Percentiles rank a stretch among this genome's conserved stretches.
Conservation (phyloP, 2,797 vertebrate genomes). For the Anguilla pacifica region DNA sequence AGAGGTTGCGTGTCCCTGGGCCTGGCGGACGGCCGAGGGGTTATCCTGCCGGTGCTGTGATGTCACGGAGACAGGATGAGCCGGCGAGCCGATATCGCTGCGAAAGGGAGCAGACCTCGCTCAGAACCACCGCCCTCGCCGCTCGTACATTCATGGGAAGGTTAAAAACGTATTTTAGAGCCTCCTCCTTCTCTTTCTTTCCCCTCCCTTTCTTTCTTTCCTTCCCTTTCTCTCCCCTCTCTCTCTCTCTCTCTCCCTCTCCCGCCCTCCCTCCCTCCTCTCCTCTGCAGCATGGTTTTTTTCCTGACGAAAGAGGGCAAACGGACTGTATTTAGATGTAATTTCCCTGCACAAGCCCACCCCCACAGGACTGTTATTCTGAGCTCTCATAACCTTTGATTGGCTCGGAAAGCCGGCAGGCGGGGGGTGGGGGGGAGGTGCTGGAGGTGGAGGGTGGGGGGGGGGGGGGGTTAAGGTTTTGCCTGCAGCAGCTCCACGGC, state of each 20-base stretch:
- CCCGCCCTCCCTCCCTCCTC: background rate
- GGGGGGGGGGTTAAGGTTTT: slow-evolving; percentile 32
- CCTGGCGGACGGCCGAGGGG: slow-evolving; percentile 28
- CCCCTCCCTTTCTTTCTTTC: too few relatives aligned
- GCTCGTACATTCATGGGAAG: background rate
- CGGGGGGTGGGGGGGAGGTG: slow-evolving; percentile 29
- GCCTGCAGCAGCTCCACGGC: slow-evolving; percentile 40
- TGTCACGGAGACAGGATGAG: background rate
- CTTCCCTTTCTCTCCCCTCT: background rate
- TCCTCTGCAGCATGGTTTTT: background rate
- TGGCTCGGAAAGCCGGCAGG: slow-evolving; percentile 54
- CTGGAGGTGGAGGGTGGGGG: slow-evolving; percentile 40
- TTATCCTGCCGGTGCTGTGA: slow-evolving; percentile 34
- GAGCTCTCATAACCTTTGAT: slow-evolving; percentile 70
- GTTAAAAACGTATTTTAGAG: background rate
- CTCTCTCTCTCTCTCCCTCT: background rate
- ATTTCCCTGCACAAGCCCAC: slow-evolving; percentile 38
- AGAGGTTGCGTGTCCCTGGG: background rate
- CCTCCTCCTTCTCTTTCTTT: too few relatives aligned
- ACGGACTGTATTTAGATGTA: slow-evolving; percentile 57
- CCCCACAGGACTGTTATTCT: slow-evolving; percentile 56
- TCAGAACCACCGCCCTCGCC: background rate
- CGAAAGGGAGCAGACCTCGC: background rate
- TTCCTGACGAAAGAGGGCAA: slow-evolving; percentile 31
- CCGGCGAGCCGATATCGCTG: background rate